These are phyloP conservation scores for Gobius niger DNA, from an alignment of 2,113 vertebrate genomes.

Conservation along the genomic window DNA sequence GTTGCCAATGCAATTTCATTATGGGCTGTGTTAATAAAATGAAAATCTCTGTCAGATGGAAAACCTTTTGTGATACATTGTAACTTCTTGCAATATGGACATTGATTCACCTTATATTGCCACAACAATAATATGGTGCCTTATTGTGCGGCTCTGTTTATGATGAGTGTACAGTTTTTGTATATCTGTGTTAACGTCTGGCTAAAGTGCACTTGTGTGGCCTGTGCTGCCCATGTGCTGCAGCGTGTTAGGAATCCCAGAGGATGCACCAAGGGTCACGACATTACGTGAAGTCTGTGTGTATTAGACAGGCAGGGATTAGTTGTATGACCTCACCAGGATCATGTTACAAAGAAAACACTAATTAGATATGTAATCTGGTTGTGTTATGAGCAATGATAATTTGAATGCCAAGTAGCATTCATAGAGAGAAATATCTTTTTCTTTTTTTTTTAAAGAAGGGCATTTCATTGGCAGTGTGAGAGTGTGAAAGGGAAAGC, in stretches of 20 bases:
- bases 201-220: constrained; percentile 15
- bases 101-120: too few relatives aligned
- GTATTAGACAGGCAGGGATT: constrained; percentile 35
- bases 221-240: constrained; percentile 52
- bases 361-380: not conserved
- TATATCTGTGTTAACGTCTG: constrained; percentile 4
- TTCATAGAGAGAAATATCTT: not conserved
- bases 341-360: constrained; percentile 19
- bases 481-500: not conserved
- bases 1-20: too few relatives aligned
- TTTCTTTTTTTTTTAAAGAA: too few relatives aligned
- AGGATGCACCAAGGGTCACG: constrained; percentile 36
- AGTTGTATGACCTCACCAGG: constrained; percentile 34
- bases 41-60: too few relatives aligned
- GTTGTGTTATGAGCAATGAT: not conserved
- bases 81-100: too few relatives aligned
- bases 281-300: constrained; percentile 30
- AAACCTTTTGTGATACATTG: too few relatives aligned
- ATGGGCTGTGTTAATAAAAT: too few relatives aligned
- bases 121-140: too few relatives aligned
- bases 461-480: not conserved
- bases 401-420: not conserved
- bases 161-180: constrained; percentile 1
- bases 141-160: too few relatives aligned
- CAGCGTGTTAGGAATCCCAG: constrained; percentile 43